Base-by-base conservation (phyloP, 1,140 invertebrate genomes). In the Cyclargus thomasi region DNA sequence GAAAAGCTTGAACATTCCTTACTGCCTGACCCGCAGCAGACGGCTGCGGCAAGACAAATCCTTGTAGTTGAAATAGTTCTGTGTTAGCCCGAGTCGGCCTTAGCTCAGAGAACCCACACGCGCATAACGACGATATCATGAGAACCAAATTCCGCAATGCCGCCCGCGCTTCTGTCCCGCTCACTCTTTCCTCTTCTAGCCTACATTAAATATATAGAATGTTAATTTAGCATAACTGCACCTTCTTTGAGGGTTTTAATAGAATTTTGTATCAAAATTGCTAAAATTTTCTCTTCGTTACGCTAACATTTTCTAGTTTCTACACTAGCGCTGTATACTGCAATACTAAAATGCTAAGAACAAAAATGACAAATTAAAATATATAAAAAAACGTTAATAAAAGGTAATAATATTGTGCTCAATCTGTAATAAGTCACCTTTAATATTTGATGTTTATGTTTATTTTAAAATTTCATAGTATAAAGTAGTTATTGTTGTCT, bases 1-100 rank as follows among this genome's bases (percentile, higher is more conserved):
- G 95, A 89, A 99, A 99, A 67, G 98, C 97, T 85, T 98, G 96
- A 59, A 99, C 94, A 89, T 99, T 99, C 75, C 97, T 92, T 8
- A 98, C 96, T 74, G 96, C 97, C 53, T 93, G 94, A 91, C 97
- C 97, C 88, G 96, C 94, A 2, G 97, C 97, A 55, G 95, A 94
- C 3, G 97, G 96, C 83, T 97, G 96, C 2, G 98, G 98, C 71
- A 99, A 88, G 62, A 95, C 94, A 82, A 99, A 99, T 5, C 97
- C 97, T 74, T 97, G 95, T 90, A 99, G 94, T 90, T 98, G 96
- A 88, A 98, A 99, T 18, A 98, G 91, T 18, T 97, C 97, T 53
- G 95, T 95, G 73, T 96, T 97, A 35, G 95, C 96, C 72, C 95
- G 94, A 68, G 95, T 96, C 14, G 96, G 96, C 76, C 95, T 94